Base-by-base conservation (phyloP, 2,888 invertebrate species). In the Caenorhabditis uteleia region DNA sequence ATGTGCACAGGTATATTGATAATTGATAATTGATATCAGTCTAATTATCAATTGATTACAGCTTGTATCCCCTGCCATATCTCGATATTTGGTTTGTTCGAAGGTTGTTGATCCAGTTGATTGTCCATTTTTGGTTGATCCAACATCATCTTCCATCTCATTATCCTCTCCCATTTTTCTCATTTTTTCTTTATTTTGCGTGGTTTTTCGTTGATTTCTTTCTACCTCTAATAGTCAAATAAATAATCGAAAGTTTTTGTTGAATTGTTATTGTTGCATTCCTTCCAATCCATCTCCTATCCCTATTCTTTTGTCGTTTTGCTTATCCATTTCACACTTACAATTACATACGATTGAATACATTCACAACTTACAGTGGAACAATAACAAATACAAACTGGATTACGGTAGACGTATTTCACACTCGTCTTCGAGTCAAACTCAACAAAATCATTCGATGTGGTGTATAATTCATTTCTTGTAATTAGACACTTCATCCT, bases 211-310 rank as follows among this genome's bases (percentile, higher is more conserved):
- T 46, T 42, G 51, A n/a, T 53, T 18, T 36, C n/a, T n/a, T 18
- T 42, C 20, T 39, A 40, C 39, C 34, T 29, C 26, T 27, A 48
- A 45, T 42, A 46, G 44, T 38, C 43, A 54, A 36, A 18, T 53
- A 60, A 49, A 45, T 44, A 59, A 59, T 36, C 42, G 50, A 58
- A 59, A 53, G 42, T 59, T n/a, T n/a, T n/a, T n/a, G n/a, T n/a
- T n/a, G n/a, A n/a, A n/a, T n/a, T n/a, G n/a, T n/a, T n/a, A n/a
- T n/a, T n/a, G n/a, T n/a, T n/a, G n/a, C n/a, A n/a, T n/a, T n/a
- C n/a, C n/a, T n/a, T n/a, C n/a, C n/a, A n/a, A n/a, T n/a, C n/a
- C 29, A 29, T 29, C 12, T 29, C 29, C 12, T 6, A 29, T 12
- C 6, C 12, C 29, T 8, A 6, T 8, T 12, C 29, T 29, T 8